Evolutionary conservation across 2,113 vertebrate species (phyloP).

Genomic region (Thalassarche chlororhynchos): DNA sequence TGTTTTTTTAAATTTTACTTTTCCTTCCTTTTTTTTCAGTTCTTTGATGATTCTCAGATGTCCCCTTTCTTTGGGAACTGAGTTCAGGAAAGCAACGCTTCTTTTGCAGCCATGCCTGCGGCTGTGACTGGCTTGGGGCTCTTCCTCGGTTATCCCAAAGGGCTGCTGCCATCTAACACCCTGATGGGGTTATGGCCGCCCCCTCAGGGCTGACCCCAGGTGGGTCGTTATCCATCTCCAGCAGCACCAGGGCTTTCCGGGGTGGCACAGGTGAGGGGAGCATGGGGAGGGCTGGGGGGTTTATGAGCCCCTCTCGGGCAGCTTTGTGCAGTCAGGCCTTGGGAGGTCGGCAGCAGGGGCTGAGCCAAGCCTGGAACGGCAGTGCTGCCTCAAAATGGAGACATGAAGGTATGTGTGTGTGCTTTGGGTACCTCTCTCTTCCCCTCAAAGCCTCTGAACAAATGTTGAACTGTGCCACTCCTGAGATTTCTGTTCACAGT

Average conservation of each 20-base stretch:
- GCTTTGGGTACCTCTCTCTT: neutral
- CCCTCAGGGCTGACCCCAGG: neutral
- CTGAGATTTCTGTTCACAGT: neutral
- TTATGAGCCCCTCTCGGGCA: neutral
- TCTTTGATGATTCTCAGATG: neutral
- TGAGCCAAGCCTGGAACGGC: neutral
- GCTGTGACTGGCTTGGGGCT: neutral
- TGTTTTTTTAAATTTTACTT: neutral
- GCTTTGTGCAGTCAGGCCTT: neutral
- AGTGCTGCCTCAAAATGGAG: neutral
- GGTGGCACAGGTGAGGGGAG: neutral
- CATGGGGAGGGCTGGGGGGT: accelerated
- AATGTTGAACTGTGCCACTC: neutral
- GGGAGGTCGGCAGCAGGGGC: neutral
- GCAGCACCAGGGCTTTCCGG: accelerated
- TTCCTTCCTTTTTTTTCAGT: accelerated
- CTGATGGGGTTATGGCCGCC: accelerated
- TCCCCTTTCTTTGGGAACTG: neutral
- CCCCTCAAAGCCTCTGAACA: neutral
- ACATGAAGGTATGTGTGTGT: neutral
- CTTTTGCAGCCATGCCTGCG: accelerated
- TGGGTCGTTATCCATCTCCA: accelerated
- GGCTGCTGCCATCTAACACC: neutral
- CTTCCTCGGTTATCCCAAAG: neutral
- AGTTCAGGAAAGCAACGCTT: neutral